Percentiles rank a stretch among this genome's conserved stretches.
These are phyloP conservation scores for Corvus cornix DNA, from an alignment of 2,113 vertebrate species.

Conservation along the genomic window DNA sequence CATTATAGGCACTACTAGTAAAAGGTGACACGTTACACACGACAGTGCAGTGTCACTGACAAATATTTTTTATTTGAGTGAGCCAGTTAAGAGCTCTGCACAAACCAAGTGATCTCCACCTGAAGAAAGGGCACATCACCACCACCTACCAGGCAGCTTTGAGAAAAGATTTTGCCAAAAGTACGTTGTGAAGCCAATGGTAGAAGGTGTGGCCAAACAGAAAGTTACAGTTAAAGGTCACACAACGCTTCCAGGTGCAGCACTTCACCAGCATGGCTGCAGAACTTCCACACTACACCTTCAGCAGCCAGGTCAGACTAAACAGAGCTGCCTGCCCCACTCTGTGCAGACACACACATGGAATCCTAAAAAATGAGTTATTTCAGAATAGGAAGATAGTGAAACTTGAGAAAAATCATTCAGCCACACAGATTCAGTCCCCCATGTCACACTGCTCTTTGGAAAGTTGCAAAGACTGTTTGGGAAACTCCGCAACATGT, in stretches of 20 bases:
- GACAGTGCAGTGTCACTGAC: background rate
- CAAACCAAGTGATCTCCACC: background rate
- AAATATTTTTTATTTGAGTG: background rate
- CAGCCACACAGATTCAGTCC: background rate
- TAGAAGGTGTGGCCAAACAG: background rate
- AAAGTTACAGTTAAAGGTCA: background rate
- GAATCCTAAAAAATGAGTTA: background rate
- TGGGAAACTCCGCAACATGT: background rate
- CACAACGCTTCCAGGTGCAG: background rate
- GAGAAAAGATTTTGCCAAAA: background rate
- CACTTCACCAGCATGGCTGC: background rate
- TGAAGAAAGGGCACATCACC: background rate
- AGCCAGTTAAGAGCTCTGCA: background rate
- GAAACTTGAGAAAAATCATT: background rate
- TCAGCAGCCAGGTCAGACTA: background rate
- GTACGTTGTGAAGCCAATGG: background rate
- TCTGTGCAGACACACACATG: rapidly evolving
- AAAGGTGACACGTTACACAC: background rate
- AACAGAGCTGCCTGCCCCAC: background rate
- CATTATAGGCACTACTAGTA: background rate
- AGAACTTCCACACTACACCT: background rate
- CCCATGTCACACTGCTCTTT: background rate
- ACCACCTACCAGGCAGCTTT: background rate
- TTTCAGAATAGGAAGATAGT: background rate
- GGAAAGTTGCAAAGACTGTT: background rate